phyloP scores from a whole-genome alignment of 2,888 invertebrate species.

The Drosophila anceps region DNA sequence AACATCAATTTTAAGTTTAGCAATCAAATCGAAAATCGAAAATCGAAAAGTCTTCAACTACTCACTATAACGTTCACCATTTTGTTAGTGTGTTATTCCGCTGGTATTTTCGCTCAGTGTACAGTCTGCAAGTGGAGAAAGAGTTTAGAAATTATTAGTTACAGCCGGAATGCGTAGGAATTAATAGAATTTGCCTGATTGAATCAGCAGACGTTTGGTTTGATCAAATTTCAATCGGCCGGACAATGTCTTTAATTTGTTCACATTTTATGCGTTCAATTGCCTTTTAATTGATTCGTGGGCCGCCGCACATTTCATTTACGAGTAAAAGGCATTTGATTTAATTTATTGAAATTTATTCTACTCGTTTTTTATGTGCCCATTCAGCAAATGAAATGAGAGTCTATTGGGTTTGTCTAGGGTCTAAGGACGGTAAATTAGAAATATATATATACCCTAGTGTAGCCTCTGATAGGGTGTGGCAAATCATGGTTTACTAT shows the following conservation, averaged over 20 bases:
- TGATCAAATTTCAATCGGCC: constrained; percentile 31
- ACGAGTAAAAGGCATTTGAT: constrained; percentile 33
- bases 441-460: too few species aligned
- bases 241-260: constrained; percentile 48
- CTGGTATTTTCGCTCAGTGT: constrained; percentile 24
- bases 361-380: background rate
- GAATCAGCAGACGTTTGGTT: constrained; percentile 52
- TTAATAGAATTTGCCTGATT: constrained; percentile 36
- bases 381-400: background rate
- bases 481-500: too few species aligned
- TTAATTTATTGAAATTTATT: constrained; percentile 52
- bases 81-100: constrained; percentile 39
- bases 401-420: background rate
- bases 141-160: constrained; percentile 16
- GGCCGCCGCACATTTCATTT: constrained; percentile 55
- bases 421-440: background rate
- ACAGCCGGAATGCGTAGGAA: constrained; percentile 13
- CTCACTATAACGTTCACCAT: constrained; percentile 84
- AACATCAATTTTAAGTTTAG: constrained; percentile 16
- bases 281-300: constrained; percentile 65
- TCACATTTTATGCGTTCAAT: constrained; percentile 56
- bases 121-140: constrained; percentile 29
- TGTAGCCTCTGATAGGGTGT: too few species aligned
- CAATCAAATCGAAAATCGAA: constrained; percentile 6
- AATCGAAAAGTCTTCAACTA: constrained; percentile 11